These are phyloP conservation scores for Siniperca knerii DNA, from an alignment of 2,113 vertebrate species.

Conservation along the genomic window DNA sequence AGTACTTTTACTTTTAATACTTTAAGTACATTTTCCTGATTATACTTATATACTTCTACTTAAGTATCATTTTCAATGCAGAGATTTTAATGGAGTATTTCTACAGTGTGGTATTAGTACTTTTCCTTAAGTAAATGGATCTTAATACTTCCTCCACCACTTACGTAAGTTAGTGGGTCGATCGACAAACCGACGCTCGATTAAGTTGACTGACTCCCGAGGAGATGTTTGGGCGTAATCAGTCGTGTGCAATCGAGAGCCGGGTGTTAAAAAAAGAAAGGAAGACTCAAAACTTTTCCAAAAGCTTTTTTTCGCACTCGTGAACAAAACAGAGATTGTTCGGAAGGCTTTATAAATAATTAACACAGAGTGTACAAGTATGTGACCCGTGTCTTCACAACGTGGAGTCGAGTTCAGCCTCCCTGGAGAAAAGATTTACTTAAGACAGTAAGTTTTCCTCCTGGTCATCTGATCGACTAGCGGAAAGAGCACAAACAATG, in stretches of 20 bases:
- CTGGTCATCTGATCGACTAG: constrained; percentile 69
- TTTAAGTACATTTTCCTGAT: not conserved
- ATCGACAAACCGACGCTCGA: constrained; percentile 52
- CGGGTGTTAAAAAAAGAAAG: constrained; percentile 17
- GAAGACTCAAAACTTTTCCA: constrained; percentile 57
- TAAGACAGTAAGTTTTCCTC: constrained; percentile 75
- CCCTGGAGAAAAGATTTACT: constrained; percentile 34
- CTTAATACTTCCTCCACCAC: not conserved
- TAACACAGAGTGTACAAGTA: not conserved
- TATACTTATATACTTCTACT: not conserved
- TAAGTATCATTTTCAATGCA: not conserved
- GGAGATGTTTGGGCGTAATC: constrained; percentile 65
- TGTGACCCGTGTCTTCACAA: constrained; percentile 41
- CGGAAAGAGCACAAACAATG: constrained; percentile 77
- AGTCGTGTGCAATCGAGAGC: constrained; percentile 73
- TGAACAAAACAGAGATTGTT: not conserved
- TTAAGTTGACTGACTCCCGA: constrained; percentile 21
- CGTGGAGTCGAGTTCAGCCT: constrained; percentile 27
- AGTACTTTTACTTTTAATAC: too few relatives aligned
- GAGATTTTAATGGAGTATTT: not conserved
- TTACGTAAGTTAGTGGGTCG: not conserved
- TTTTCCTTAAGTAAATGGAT: not conserved
- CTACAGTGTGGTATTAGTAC: not conserved
- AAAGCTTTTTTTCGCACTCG: constrained; percentile 6
- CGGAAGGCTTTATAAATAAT: not conserved